Evolutionary conservation across 2,113 vertebrate genomes (phyloP), one percentile per base, ranked within the genome.

Genomic region (Oriolus oriolus): DNA sequence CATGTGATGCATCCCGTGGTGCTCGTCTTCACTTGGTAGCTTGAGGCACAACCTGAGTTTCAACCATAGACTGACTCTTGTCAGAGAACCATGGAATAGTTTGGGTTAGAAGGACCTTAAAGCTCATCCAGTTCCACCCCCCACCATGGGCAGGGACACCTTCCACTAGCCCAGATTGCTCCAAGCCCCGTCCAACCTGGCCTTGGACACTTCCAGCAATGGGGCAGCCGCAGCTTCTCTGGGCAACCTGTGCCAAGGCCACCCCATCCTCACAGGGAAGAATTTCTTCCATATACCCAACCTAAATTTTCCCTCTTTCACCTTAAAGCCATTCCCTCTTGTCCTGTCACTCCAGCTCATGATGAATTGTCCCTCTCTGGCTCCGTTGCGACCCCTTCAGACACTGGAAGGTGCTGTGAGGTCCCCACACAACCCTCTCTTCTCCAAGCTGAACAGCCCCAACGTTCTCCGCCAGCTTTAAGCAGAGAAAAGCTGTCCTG

Each of bases 111-210:
- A 45, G 18, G 31, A 63, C 49, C 1, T 63, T 37, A 37, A 63
- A 70, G 7, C 16, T 13, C 35, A 63, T 20, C 49, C 79, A 56
- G 15, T 56, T 0, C 47, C 41, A 41, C 7, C 13, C 18, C 21
- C 8, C 69, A 14, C 30, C 35, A 1, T 28, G 31, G 39, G 18
- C n/a, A 61, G 21, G 61, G 35, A 23, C 56, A 49, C 6, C 6
- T 56, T 7, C 35, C 49, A 23, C 54, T 17, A 0, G 2, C 8
- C 18, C 71, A 70, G 27, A 4, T 0, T 63, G 18, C 4, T 56
- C 41, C 28, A 82, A 82, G 8, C 23, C 16, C 7, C 0, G 0
- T 74, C 16, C 63, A 76, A 0, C 30, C 47, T 27, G n/a, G 54
- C 14, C 54, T 54, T 13, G 87, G 26, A 7, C n/a, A 23, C 8